Percentiles rank a stretch among this genome's conserved stretches.
These are phyloP conservation scores for Xenopus borealis DNA, from an alignment of 2,113 vertebrate species.

Conservation along the genomic window DNA sequence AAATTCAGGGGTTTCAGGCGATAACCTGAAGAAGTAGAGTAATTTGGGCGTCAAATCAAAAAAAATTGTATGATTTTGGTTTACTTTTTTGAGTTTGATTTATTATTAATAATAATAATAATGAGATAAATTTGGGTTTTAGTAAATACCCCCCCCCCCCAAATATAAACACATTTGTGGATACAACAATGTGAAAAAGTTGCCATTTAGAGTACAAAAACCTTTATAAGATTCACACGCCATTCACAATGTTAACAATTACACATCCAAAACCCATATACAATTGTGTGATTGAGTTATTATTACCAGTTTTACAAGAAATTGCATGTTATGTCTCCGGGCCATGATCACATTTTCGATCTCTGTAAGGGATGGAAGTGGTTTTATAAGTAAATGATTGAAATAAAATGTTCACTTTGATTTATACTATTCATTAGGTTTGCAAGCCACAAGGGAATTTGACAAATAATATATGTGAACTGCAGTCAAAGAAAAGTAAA, in stretches of 20 bases:
- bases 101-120: too few relatives aligned
- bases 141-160: too few relatives aligned
- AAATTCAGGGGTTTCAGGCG: too few relatives aligned
- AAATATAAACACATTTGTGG: too few relatives aligned
- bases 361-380: conserved; percentile 32
- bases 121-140: too few relatives aligned
- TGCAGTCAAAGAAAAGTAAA: conserved; percentile 13
- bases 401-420: conserved; percentile 36
- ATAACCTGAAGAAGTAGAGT: too few relatives aligned
- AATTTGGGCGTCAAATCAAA: too few relatives aligned
- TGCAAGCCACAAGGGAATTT: conserved; percentile 38
- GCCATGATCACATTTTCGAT: conserved; percentile 40
- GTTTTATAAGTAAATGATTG: conserved; percentile 37
- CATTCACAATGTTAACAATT: conserved; percentile 23
- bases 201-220: too few relatives aligned
- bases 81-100: too few relatives aligned
- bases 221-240: background rate
- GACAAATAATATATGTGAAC: conserved; percentile 35
- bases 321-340: conserved; percentile 41
- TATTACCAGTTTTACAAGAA: conserved; percentile 31
- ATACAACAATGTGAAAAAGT: too few relatives aligned
- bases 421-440: conserved; percentile 34
- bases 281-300: conserved; percentile 19
- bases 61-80: too few relatives aligned
- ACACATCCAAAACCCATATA: conserved; percentile 23